Base-by-base conservation (phyloP, 1,140 invertebrate genomes). In the Papilio polytes region DNA sequence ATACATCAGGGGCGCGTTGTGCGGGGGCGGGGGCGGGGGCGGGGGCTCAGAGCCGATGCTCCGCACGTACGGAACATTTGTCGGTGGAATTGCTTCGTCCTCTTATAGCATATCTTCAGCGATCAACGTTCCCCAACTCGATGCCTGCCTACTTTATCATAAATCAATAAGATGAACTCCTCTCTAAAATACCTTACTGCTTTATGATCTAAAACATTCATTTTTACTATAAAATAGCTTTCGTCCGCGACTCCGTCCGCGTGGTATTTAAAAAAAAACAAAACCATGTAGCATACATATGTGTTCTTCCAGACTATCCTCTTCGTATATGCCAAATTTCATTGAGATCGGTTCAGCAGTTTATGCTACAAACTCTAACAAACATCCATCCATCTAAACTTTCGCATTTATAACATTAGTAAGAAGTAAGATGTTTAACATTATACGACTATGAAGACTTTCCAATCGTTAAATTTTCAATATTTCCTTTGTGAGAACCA, bases 41-140 rank as follows among this genome's bases (percentile, higher is more conserved):
- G 73, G 1, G 73, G 9, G 15, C 15, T 73, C 41, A 10, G 7
- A 73, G 44, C 46, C 46, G 73, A 74, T 74, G 73, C 73, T 44
- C 9, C 18, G 15, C 73, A 51, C 73, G 73, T 74, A 74, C 73
- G 73, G 46, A 22, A 74, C 73, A 74, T 74, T 74, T 74, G 73
- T 74, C 73, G 41, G n/a, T n/a, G 73, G 46, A 74, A 74, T 74
- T 74, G 73, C 73, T 74, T 48, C 46, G 73, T 46, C 73, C n/a
- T 48, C 41, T 74, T 20, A 51, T 15, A 51, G 41, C 12, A 51
- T 66, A 26, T 31, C 22, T 56, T 56, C 18, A 18, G 53, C 53
- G 53, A 18, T 18, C 53, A 56, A 56, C 53, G 18, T 26, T 66
- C 63, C 63, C 63, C 12, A 26, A 31, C 26, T 66, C 22, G 63